Evolutionary conservation across 2,113 vertebrate genomes (phyloP), one percentile per base, ranked within the genome.

Genomic region (Gallinago jamesoni): DNA sequence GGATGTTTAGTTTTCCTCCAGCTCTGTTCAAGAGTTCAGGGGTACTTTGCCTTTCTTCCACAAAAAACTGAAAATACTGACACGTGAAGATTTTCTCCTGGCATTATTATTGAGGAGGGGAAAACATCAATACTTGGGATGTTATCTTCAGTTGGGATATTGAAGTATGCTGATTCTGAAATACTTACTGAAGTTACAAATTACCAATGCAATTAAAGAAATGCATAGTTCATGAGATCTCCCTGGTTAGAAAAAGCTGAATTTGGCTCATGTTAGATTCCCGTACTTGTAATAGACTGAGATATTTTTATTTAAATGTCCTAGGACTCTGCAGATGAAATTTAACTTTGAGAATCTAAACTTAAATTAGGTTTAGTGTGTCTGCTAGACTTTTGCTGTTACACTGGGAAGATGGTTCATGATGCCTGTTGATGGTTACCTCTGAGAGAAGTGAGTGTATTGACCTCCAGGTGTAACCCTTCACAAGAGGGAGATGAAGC

Each of bases 201-300:
- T 95, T 96, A 96, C 96, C 96, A 96, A 94, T 94, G 96, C 96
- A 97, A 91, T 97, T 91, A 95, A 97, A 97, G 94, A 97, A 97
- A 93, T 93, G 25, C 4, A 7, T 35, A 28, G 18, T 75, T 70
- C 75, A 8, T 60, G 16, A 63, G 23, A 21, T 78, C 33, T 60
- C 74, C 8, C 12, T 70, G 55, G 67, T 63, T 10, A 89, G 55
- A 78, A 92, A 15, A 12, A 52, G 43, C 47, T 72, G 31, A 23
- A 69, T 92, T 85, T 84, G 14, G 57, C 20, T 72, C 5, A 8
- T 50, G n/a, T 90, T 15, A 17, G n/a, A 37, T 53, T 67, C 75
- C 25, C 76, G 2, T 78, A 8, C 28, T 75, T 82, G 6, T 60
- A 6, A 39, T 75, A 17, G 33, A 74, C 35, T 23, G 31, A 67